phyloP scores from a whole-genome alignment of 2,797 vertebrate genomes.

The Chlorospingus flavigularis region DNA sequence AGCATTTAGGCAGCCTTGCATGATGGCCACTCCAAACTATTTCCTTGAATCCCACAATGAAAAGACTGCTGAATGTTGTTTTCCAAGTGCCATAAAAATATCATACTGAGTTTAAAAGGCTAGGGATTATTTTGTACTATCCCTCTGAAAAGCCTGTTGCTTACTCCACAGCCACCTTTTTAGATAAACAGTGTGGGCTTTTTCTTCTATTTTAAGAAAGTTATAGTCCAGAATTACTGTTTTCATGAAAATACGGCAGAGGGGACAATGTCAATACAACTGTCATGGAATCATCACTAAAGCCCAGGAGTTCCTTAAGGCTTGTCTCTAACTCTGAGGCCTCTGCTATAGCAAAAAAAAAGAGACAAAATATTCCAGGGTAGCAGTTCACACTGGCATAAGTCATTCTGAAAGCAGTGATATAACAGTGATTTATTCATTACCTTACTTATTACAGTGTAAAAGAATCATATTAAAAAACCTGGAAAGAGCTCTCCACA shows the following conservation, averaged over 20 bases:
- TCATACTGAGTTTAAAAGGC: neutral
- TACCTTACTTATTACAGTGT: slow-evolving; percentile 21
- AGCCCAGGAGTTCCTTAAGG: neutral
- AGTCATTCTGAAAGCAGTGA: neutral
- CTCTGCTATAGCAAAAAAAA: neutral
- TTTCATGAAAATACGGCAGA: neutral
- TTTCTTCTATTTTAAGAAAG: neutral
- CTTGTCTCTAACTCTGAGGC: neutral
- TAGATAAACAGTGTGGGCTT: neutral
- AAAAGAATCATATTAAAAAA: neutral
- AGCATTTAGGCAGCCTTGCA: neutral
- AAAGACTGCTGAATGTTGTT: neutral
- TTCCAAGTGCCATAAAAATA: neutral
- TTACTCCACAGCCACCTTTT: neutral
- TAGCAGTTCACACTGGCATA: neutral
- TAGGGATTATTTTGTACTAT: neutral
- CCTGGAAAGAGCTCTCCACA: slow-evolving; percentile 1
- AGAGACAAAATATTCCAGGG: neutral
- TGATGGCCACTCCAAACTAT: neutral
- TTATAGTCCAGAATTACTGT: neutral
- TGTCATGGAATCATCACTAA: neutral
- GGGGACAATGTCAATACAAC: neutral
- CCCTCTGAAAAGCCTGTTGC: neutral
- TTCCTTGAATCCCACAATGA: neutral
- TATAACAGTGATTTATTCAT: slow-evolving; percentile 2